phyloP scores from a whole-genome alignment of 2,797 vertebrate species.

The Galagoides demidoff region DNA sequence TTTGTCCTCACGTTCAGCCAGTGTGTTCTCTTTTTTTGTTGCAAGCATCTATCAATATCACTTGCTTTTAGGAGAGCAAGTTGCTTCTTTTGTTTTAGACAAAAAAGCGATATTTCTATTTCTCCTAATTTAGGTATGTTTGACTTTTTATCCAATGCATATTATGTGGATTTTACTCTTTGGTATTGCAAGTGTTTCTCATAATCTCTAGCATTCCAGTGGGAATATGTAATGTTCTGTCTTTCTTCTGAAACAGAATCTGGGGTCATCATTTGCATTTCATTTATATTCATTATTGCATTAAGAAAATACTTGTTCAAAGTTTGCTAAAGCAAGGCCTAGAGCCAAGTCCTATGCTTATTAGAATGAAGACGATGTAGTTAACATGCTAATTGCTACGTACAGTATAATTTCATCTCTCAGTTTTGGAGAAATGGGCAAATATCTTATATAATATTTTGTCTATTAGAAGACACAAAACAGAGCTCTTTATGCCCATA shows the following conservation, averaged over 20 bases:
- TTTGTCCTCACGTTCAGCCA: not conserved
- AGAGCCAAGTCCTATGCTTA: not conserved
- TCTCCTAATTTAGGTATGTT: not conserved
- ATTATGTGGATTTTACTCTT: not conserved
- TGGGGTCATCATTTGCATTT: not conserved
- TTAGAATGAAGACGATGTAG: not conserved
- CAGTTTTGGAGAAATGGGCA: not conserved
- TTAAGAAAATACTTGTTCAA: not conserved
- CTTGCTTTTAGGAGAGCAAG: not conserved
- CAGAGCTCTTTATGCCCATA: not conserved
- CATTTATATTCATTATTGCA: not conserved
- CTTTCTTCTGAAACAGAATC: not conserved
- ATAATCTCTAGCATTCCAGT: not conserved
- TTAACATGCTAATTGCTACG: not conserved
- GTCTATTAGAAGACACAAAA: not conserved
- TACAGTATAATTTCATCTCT: not conserved
- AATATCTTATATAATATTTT: not conserved
- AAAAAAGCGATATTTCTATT: not conserved
- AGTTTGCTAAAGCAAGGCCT: not conserved
- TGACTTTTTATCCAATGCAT: not conserved
- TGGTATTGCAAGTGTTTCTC: not conserved
- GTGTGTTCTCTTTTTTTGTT: not conserved
- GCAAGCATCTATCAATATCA: not conserved
- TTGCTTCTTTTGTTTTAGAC: not conserved
- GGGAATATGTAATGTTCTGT: not conserved